Base-by-base conservation (phyloP, 2,113 vertebrate genomes). In the Sphyrna mokarran region DNA sequence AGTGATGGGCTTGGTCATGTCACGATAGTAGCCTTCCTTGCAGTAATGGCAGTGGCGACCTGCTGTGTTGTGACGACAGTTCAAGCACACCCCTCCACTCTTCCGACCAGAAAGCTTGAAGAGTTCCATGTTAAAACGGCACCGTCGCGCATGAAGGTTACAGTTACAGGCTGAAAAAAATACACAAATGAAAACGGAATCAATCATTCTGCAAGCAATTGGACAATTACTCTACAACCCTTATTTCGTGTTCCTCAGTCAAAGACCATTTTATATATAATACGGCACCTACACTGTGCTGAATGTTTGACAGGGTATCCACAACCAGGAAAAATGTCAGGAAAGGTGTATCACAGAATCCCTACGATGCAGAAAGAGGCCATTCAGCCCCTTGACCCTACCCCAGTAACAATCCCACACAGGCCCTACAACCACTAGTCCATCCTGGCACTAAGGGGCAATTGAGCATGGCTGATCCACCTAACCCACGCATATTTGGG, bases 111-210 rank as follows among this genome's bases (percentile, higher is more conserved):
- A 99, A 94, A 99, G 97, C 96, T 99, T 99, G 97, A 98, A 99
- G 76, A 99, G 98, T 97, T 99, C 99, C 98, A 99, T 99, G 97
- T 99, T 99, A 97, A 99, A 99, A 63, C 99, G 98, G 96, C 99
- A 99, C 69, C 99, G 98, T 33, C 99, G 97, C 0, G 99, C 99
- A 0, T 99, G 99, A 10, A 99, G 98, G 97, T 99, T 99, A 95
- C 99, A 99, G 97, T 99, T 99, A 95, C 99, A 99, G 96, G 98
- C 99, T 99, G 97, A 0, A 33, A 70, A 11, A 3, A 95, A 54
- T 9, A 54, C 5, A 95, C 9, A 54, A n/a, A 43, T 54, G 22
- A 54, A 43, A 18, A 72, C 76, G 22, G n/a, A 69, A 26, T 66
- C 16, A 66, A 40, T 93, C 14, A 16, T 1, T 16, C 48, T 69